Base-by-base conservation (phyloP, 2,888 invertebrate species). In the Orchestes rusci region DNA sequence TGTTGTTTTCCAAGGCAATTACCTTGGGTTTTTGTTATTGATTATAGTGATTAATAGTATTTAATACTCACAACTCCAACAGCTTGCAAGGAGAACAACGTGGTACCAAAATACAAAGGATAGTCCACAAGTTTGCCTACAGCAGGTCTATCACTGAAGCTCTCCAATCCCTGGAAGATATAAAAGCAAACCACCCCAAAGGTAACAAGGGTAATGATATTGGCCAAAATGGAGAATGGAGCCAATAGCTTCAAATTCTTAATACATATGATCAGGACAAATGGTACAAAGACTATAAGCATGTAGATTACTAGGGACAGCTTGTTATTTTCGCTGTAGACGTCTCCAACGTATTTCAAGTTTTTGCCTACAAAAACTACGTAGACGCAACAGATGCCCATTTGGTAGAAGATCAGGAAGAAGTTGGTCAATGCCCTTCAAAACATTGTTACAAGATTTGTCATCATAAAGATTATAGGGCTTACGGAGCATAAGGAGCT, bases 51-150 rank as follows among this genome's bases (percentile, higher is more conserved):
- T 23, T 7, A 10, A 5, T 23, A 7, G 5, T 23, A n/a, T 37
- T n/a, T 10, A 12, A 17, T 31, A 74, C 82, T 75, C 66, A 89
- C 87, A 68, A 88, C 86, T 39, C 87, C 87, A 55, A 96, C 94
- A 40, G 95, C 94, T 73, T 97, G 96, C 58, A 97, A 78, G 0
- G 97, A 91, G 66, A 94, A 97, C 36, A 97, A 75, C 0, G 93
- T 95, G 0, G 94, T 96, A 29, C 96, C 95, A 65, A 97, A 94
- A 72, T 90, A 97, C 1, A 97, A 73, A 0, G 97, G 96, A 59
- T 91, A 84, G 41, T 80, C 75, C 20, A 73, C 68, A 2, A 82
- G 62, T 5, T 76, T 70, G 1, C 84, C 88, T 37, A 82, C 74
- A 1, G 80, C 71, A 3, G 72, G 72, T 47, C 79, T 75, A 30